Evolutionary conservation across 2,113 vertebrate species (phyloP).

Genomic region (Xiphorhynchus elegans): DNA sequence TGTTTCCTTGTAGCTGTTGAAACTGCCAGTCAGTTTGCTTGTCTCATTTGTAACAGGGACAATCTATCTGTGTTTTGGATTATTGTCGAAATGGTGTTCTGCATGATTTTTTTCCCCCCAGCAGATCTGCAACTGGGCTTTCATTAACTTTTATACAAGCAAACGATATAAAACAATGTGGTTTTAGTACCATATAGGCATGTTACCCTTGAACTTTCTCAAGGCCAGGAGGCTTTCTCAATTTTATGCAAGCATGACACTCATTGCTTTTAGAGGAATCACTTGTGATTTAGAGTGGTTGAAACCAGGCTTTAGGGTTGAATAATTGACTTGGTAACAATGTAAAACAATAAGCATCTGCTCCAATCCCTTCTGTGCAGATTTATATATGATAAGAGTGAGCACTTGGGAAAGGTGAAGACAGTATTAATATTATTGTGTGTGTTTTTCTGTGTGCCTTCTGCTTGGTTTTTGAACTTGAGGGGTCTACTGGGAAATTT

Average conservation of each 20-base stretch:
- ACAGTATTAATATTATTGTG: slow-evolving; percentile 12
- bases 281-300: neutral
- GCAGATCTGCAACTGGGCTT: neutral
- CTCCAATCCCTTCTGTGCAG: neutral
- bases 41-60: neutral
- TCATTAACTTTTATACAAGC: neutral
- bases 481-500: slow-evolving; percentile 50
- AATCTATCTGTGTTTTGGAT: neutral
- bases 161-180: neutral
- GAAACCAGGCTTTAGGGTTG: neutral
- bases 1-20: neutral
- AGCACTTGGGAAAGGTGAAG: slow-evolving; percentile 8
- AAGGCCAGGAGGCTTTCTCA: neutral
- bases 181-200: neutral
- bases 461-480: slow-evolving; percentile 26
- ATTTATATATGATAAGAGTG: slow-evolving; percentile 6
- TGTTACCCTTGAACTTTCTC: neutral
- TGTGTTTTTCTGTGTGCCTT: neutral
- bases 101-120: neutral
- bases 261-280: neutral
- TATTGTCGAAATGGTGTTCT: neutral
- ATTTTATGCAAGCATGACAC: neutral
- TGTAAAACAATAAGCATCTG: slow-evolving; percentile 7
- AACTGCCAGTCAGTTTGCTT: neutral
- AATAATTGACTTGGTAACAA: slow-evolving; percentile 17